Evolutionary conservation across 1,140 invertebrate genomes (phyloP).

Genomic region (Drosophila ironensis): DNA sequence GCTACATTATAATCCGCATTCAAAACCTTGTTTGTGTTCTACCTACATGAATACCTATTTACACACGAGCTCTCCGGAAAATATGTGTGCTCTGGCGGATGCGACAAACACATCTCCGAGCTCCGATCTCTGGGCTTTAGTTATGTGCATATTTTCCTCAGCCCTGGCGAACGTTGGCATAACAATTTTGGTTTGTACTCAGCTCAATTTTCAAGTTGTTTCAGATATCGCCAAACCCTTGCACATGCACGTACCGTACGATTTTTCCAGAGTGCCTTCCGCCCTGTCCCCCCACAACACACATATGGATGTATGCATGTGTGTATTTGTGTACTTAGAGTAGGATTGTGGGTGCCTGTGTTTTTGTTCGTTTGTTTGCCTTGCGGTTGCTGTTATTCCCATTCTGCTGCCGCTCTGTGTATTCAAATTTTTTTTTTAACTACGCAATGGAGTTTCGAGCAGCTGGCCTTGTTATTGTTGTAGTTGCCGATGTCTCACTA

Average conservation of each 20-base stretch:
- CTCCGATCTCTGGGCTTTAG: conserved; percentile 54
- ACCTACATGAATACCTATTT: conserved; percentile 31
- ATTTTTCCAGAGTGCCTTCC: conserved; percentile 8
- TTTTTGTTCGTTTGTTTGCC: conserved; percentile 54
- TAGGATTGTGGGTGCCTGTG: too few species aligned
- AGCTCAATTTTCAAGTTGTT: conserved; percentile 79
- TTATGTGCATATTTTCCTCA: conserved; percentile 70
- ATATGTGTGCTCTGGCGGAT: too few species aligned
- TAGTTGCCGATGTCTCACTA: conserved; percentile 32
- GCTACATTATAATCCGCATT: conserved; percentile 56
- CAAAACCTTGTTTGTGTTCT: conserved; percentile 35
- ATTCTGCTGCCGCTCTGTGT: conserved; percentile 19
- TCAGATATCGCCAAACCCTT: conserved; percentile 9
- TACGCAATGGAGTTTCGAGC: conserved; percentile 32
- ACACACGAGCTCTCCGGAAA: neutral
- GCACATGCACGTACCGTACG: neutral
- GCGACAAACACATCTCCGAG: conserved; percentile 23
- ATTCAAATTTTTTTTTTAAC: conserved; percentile 55
- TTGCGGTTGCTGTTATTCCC: conserved; percentile 55
- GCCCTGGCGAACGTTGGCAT: conserved; percentile 52
- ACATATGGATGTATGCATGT: neutral
- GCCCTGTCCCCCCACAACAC: too few species aligned
- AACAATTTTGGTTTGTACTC: conserved; percentile 76
- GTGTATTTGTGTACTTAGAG: too few species aligned
- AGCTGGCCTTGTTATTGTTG: conserved; percentile 26